Evolutionary conservation across 1,140 invertebrate species (phyloP), one percentile per base, ranked within the genome.

Genomic region (Stegodyphus mimosarum): DNA sequence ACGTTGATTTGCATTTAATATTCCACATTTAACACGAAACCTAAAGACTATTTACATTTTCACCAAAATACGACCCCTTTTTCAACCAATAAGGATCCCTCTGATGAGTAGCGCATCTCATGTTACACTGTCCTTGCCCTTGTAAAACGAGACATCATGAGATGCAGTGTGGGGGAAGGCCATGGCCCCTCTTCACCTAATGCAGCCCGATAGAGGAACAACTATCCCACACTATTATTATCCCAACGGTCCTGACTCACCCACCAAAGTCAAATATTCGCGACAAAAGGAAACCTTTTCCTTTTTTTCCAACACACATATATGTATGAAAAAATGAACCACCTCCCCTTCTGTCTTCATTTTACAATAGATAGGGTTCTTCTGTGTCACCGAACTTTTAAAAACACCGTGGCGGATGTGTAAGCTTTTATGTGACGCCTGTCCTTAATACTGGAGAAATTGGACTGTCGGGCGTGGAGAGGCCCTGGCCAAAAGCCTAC

Each of bases 171-270:
- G 10, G 15, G 51, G 9, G n/a, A n/a, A 69, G 51, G 63, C 49
- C 33, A 69, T 49, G 63, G 49, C 63, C 17, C 15, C 52, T 74
- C 52, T 13, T 33, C 7, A 33, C 33, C 15, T 49, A 50, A 76
- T 64, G 17, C 55, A 76, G 50, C 64, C 76, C 48, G 50, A 76
- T 76, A 49, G 53, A 55, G 55, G 15, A 17, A 63, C 64, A 49
- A 79, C 76, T 69, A 79, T 79, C 76, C 76, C 76, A 79, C 75
- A 77, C 64, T 79, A 70, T 79, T 79, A 79, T 79, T 60, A 63
- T 70, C 66, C 64, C 76, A 70, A 69, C 66, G 76, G 49, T 48
- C 76, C 76, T 69, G 76, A 69, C 76, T 79, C 64, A 79, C 76
- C 66, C 72, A 66, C 55, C 60, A 69, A 79, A 79, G 76, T 79